Conservation (phyloP, 2,888 invertebrate species). For the Perdita meconis region DNA sequence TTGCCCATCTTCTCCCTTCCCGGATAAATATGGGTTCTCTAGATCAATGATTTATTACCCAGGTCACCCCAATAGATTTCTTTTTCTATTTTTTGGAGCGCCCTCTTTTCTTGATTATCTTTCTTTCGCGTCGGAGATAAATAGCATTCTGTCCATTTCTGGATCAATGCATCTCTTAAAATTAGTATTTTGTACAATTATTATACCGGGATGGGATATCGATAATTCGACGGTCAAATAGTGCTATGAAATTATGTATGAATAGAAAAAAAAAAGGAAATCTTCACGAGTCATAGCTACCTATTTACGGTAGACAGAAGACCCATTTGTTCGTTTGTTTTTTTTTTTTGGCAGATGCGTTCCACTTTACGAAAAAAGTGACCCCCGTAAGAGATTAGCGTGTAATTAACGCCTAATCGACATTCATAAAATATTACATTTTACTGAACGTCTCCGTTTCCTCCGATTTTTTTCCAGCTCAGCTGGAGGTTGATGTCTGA, state of each 20-base stretch:
- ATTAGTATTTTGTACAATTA: conserved; percentile 51
- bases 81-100: conserved; percentile 36
- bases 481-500: conserved; percentile 90
- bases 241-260: conserved; percentile 40
- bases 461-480: conserved; percentile 88
- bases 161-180: conserved; percentile 45
- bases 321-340: conserved; percentile 24
- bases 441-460: conserved; percentile 85
- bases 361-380: conserved; percentile 28
- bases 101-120: conserved; percentile 44
- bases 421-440: conserved; percentile 84
- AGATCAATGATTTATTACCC: no score
- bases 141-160: conserved; percentile 30
- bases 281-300: conserved; percentile 48
- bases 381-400: conserved; percentile 20
- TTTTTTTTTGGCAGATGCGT: conserved; percentile 48
- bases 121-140: conserved; percentile 45
- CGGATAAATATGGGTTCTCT: no score
- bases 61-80: conserved; percentile 44
- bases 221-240: conserved; percentile 40
- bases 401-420: conserved; percentile 28
- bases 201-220: conserved; percentile 39
- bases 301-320: conserved; percentile 54
- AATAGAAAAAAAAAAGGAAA: conserved; percentile 39
- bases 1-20: no score